Evolutionary conservation across 2,888 invertebrate species (phyloP), one percentile per base, ranked within the genome.

Genomic region (Trachelus stipa): DNA sequence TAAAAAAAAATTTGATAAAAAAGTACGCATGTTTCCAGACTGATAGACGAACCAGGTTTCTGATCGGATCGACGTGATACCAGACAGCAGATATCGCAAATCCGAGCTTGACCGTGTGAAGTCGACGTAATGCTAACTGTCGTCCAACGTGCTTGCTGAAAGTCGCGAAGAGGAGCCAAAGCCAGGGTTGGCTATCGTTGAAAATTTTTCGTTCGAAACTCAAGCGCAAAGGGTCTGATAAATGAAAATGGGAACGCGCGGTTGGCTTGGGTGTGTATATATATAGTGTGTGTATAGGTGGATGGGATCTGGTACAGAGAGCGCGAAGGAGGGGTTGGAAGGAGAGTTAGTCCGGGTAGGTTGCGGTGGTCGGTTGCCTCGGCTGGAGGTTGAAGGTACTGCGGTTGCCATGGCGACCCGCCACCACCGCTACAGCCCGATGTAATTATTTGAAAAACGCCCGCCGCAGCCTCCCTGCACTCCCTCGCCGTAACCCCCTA

Each of bases 361-460:
- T 81, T 69, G 81, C 82, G 82, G 84, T 86, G 82, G 82, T 84
- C 85, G 87, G 85, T 85, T 83, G 87, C 85, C 82, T 82, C 83
- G 83, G 81, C 83, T 82, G 86, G 87, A 87, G 86, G 87, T 87
- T 87, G 87, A 87, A 89, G 87, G 89, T 87, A 89, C 88, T 87
- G 90, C 88, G 90, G 91, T 92, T 89, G 88, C 89, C 91, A 91
- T 92, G 90, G 91, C 86, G 89, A 92, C 91, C 89, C 88, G 84
- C 85, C 85, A 83, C 86, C 84, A 88, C 88, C 88, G 87, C 87
- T 86, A 83, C 89, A 88, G 88, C 88, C 85, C 90, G 91, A 91
- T 91, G 91, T 92, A 92, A 92, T 92, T 92, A 92, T 92, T 92
- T 91, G 91, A 92, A 92, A 92, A 92, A 92, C 91, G 88, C 88